These are phyloP conservation scores for Actinia tenebrosa DNA, from an alignment of 64 coral and sea anemone species.

Conservation along the genomic window DNA sequence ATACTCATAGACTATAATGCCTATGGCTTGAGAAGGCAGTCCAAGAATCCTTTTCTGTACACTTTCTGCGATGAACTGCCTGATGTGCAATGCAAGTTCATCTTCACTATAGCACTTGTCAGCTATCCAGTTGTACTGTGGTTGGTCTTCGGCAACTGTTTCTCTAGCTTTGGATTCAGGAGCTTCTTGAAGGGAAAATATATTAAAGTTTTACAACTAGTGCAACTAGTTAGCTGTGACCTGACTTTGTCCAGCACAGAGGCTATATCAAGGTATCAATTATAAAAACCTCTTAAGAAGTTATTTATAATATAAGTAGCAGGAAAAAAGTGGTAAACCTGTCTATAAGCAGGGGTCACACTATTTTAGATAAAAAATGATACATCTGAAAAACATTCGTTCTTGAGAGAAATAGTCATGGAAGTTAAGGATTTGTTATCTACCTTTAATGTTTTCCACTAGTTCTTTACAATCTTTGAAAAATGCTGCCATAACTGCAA, in stretches of 20 bases:
- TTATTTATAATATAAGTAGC: too few relatives aligned
- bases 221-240: not conserved
- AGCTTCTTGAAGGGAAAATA: too few relatives aligned
- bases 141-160: slow-evolving; percentile 16
- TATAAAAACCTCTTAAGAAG: too few relatives aligned
- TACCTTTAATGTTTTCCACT: slow-evolving; percentile 66
- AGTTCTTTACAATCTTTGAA: slow-evolving; percentile 66
- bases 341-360: too few relatives aligned
- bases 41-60: slow-evolving; percentile 91
- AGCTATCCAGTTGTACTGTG: slow-evolving; percentile 56
- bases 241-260: too few relatives aligned
- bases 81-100: slow-evolving; percentile 77
- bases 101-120: slow-evolving; percentile 90
- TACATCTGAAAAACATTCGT: too few relatives aligned
- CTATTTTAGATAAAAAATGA: too few relatives aligned
- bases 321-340: too few relatives aligned
- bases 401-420: too few relatives aligned
- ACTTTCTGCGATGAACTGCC: slow-evolving; percentile 82
- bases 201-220: not conserved
- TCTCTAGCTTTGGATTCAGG: not conserved
- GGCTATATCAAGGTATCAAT: too few relatives aligned
- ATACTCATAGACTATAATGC: slow-evolving; percentile 60
- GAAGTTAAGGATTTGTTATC: too few relatives aligned
- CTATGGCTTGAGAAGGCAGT: slow-evolving; percentile 80
- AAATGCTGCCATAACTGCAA: slow-evolving; percentile 81